Percentiles rank a stretch among this genome's conserved stretches.
Conservation (phyloP, 2,888 invertebrate genomes). For the Hyposoter dolosus region DNA sequence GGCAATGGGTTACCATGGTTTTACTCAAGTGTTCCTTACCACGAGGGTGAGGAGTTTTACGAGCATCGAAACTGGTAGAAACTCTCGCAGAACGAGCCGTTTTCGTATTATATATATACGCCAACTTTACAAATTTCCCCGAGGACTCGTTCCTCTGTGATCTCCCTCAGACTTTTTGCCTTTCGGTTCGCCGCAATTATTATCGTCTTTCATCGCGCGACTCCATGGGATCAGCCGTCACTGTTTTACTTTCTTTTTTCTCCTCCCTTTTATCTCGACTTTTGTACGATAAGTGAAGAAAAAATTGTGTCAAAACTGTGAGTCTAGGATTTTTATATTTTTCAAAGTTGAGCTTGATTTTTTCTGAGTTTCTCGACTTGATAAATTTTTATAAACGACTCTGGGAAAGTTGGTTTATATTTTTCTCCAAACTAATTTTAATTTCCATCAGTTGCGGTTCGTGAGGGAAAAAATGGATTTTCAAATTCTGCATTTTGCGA, state of each 20-base stretch:
- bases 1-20: conserved; percentile 54
- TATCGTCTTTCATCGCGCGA: conserved; percentile 58
- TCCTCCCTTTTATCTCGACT: neutral
- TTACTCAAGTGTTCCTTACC: conserved; percentile 44
- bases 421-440: neutral
- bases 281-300: neutral
- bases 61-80: conserved; percentile 40
- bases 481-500: neutral
- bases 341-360: neutral
- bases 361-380: neutral
- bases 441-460: neutral
- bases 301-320: neutral
- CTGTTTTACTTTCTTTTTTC: neutral
- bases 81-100: conserved; percentile 41
- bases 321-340: neutral
- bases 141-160: conserved; percentile 65
- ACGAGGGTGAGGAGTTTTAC: conserved; percentile 23
- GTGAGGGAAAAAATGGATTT: neutral
- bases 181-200: conserved; percentile 61
- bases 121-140: conserved; percentile 69
- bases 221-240: conserved; percentile 23
- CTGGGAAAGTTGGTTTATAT: neutral
- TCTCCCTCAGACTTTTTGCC: conserved; percentile 27
- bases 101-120: conserved; percentile 35
- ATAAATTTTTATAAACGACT: neutral